Evolutionary conservation across 2,113 vertebrate genomes (phyloP).

Genomic region (Seriola dumerili): DNA sequence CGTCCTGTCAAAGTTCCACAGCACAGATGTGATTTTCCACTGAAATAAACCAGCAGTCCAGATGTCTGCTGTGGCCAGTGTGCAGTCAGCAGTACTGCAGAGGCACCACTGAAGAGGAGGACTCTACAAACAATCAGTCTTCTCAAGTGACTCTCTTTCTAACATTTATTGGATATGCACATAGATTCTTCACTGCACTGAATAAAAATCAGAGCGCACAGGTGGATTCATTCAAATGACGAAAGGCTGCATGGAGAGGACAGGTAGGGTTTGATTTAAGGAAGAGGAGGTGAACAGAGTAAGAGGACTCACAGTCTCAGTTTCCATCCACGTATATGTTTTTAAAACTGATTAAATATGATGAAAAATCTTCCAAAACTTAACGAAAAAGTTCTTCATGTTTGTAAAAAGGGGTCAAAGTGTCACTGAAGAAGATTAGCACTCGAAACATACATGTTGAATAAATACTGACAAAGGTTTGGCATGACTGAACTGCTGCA

Average conservation of each 20-base stretch:
- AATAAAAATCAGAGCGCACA: not conserved
- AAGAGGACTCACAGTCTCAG: not conserved
- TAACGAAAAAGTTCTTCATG: not conserved
- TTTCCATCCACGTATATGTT: slow-evolving; percentile 15
- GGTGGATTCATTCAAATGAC: slow-evolving; percentile 24
- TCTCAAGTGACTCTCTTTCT: not conserved
- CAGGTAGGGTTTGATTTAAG: not conserved
- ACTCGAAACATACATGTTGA: not conserved
- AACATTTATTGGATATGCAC: slow-evolving; percentile 8
- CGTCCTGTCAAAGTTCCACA: slow-evolving; percentile 44
- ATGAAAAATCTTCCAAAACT: not conserved
- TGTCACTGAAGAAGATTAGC: not conserved
- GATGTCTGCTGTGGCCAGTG: not conserved
- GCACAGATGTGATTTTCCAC: slow-evolving; percentile 28
- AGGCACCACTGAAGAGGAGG: not conserved
- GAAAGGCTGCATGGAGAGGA: slow-evolving; percentile 7
- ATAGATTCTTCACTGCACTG: not conserved
- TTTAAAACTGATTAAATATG: not conserved
- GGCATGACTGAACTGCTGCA: not conserved
- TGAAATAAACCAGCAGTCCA: slow-evolving; percentile 31
- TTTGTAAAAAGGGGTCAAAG: slow-evolving; percentile 1
- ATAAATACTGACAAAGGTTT: slow-evolving; percentile 16
- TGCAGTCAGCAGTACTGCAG: slow-evolving; percentile 15
- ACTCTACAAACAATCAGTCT: not conserved
- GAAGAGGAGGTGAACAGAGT: slow-evolving; percentile 16